Conservation (phyloP, 1,140 invertebrate genomes). For the Gonioctena quinquepunctata region DNA sequence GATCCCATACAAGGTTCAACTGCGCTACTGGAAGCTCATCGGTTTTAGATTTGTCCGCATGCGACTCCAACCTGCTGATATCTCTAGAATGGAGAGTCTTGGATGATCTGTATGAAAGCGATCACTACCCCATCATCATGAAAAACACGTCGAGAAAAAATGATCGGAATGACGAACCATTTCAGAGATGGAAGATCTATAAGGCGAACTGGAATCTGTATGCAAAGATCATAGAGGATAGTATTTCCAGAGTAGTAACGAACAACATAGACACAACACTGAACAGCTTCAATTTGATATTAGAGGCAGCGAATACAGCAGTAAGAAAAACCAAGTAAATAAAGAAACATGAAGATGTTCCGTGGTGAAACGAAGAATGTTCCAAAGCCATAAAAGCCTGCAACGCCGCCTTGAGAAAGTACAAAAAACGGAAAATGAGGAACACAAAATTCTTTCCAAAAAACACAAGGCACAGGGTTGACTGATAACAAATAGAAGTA, state of each 20-base stretch:
- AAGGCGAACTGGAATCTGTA: neutral
- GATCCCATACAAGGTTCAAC: neutral
- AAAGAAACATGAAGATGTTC: neutral
- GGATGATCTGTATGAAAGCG: neutral
- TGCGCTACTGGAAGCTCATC: neutral
- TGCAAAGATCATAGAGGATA: no score
- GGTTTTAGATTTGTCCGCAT: neutral
- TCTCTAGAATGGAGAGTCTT: neutral
- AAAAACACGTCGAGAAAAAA: neutral
- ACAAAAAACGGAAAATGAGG: neutral
- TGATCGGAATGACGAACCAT: no score
- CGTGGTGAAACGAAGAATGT: conserved; percentile 1
- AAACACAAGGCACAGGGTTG: neutral
- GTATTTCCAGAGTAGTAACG: neutral
- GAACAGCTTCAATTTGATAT: neutral
- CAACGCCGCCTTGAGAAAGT: neutral
- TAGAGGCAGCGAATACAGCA: neutral
- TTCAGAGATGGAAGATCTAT: neutral
- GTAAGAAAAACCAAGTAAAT: no score
- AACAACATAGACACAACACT: neutral
- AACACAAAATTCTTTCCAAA: neutral
- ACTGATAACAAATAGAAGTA: neutral
- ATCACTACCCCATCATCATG: neutral
- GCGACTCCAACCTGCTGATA: neutral
- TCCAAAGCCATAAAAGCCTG: neutral